phyloP scores from a whole-genome alignment of 2,113 vertebrate genomes.

The Hemiprocne comata region DNA sequence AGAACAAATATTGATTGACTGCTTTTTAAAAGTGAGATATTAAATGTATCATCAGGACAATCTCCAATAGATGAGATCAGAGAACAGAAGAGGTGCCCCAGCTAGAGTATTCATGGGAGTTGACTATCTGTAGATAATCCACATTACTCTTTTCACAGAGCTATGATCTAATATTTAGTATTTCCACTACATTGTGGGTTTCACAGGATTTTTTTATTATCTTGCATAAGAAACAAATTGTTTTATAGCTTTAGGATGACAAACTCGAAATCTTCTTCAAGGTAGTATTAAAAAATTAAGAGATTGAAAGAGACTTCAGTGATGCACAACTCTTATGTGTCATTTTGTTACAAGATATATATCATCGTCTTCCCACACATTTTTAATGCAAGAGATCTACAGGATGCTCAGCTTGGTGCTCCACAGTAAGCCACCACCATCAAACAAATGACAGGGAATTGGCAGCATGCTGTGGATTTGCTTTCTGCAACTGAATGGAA shows the following conservation, averaged over 20 bases:
- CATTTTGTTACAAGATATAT: conserved; percentile 49
- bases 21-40: neutral
- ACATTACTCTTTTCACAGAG: neutral
- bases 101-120: neutral
- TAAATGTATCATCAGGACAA: neutral
- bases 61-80: neutral
- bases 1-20: neutral
- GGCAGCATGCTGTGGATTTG: conserved; percentile 8
- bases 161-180: conserved; percentile 4
- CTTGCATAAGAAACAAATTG: neutral
- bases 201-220: neutral
- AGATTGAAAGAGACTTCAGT: neutral
- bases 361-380: conserved; percentile 38
- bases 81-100: neutral
- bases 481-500: conserved; percentile 27
- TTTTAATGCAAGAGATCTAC: conserved; percentile 27
- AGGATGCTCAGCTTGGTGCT: conserved; percentile 26
- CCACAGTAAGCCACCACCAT: neutral
- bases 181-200: neutral
- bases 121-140: conserved; percentile 43
- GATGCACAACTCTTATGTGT: neutral
- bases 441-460: conserved; percentile 34
- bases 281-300: conserved; percentile 32
- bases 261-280: conserved; percentile 4
- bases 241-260: conserved; percentile 23